Evolutionary conservation across 2,888 invertebrate species (phyloP).

Genomic region (Hanleya hanleyi): DNA sequence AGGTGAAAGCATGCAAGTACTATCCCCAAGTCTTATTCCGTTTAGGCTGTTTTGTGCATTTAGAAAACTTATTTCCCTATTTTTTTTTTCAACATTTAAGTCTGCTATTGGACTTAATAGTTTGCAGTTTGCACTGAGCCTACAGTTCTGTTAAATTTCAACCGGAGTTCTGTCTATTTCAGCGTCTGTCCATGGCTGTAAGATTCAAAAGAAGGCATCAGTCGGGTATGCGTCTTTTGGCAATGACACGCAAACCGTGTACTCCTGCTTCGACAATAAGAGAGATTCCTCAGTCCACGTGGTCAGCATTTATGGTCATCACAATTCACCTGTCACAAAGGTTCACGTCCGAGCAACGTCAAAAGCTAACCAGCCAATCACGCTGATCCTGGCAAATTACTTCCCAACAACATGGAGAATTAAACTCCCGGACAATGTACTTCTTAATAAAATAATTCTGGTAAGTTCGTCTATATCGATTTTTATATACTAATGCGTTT

Average conservation of each 20-base stretch:
- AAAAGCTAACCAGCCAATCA: background rate
- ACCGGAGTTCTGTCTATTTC: background rate
- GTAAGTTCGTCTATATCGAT: background rate
- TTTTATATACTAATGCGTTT: background rate
- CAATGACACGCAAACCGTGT: background rate
- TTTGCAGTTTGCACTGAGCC: too few relatives aligned
- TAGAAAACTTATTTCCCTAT: too few relatives aligned
- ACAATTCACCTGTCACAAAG: background rate
- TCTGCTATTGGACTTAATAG: too few relatives aligned
- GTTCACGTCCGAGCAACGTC: background rate
- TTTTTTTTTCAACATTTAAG: too few relatives aligned
- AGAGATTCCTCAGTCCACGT: background rate
- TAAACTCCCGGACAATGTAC: background rate
- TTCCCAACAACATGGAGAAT: slow-evolving; percentile 2
- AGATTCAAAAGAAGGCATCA: background rate
- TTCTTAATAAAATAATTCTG: background rate
- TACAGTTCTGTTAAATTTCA: too few relatives aligned
- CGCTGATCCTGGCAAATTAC: background rate
- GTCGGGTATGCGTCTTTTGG: background rate
- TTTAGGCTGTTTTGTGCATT: background rate
- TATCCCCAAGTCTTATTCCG: background rate
- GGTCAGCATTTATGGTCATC: background rate
- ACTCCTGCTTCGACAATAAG: background rate
- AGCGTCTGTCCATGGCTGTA: background rate
- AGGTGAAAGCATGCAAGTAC: background rate